These are phyloP conservation scores for Eutrigla gurnardus DNA, from an alignment of 2,797 vertebrate species.

Conservation along the genomic window DNA sequence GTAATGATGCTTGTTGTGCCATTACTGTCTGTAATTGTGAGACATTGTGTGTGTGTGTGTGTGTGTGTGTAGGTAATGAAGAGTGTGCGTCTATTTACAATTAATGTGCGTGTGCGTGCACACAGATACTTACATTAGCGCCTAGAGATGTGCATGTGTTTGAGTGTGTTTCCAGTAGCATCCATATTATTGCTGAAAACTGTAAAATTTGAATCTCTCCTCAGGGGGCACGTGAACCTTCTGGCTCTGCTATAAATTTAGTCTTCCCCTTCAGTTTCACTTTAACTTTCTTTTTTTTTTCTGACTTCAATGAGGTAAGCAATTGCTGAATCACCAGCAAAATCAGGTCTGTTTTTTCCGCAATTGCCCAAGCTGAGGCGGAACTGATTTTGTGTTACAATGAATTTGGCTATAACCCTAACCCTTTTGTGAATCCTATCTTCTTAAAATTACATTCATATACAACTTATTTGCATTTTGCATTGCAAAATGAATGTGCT, in stretches of 20 bases:
- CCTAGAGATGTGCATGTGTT: slow-evolving; percentile 46
- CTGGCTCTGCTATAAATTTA: slow-evolving; percentile 14
- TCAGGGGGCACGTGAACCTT: slow-evolving; percentile 13
- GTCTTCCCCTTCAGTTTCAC: slow-evolving; percentile 16
- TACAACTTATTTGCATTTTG: not conserved
- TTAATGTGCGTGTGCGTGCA: not conserved
- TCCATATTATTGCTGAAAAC: slow-evolving; percentile 40
- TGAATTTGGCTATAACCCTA: not conserved
- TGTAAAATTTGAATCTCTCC: slow-evolving; percentile 30
- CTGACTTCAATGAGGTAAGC: slow-evolving; percentile 4
- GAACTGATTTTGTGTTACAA: not conserved
- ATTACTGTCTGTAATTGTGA: slow-evolving; percentile 45
- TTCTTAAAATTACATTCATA: not conserved
- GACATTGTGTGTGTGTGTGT: slow-evolving; percentile 1
- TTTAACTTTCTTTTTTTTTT: not conserved
- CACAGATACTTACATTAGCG: slow-evolving; percentile 16
- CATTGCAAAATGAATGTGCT: too few relatives aligned
- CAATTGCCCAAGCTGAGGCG: not conserved
- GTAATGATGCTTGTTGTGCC: slow-evolving; percentile 52
- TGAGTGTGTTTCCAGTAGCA: slow-evolving; percentile 17
- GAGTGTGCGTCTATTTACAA: not conserved
- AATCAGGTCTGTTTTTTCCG: not conserved
- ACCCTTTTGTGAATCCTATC: not conserved
- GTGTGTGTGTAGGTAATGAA: slow-evolving; percentile 4
- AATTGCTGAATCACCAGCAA: slow-evolving; percentile 3